phyloP scores from a whole-genome alignment of 2,113 vertebrate species.

The Dicrurus megarhynchus region DNA sequence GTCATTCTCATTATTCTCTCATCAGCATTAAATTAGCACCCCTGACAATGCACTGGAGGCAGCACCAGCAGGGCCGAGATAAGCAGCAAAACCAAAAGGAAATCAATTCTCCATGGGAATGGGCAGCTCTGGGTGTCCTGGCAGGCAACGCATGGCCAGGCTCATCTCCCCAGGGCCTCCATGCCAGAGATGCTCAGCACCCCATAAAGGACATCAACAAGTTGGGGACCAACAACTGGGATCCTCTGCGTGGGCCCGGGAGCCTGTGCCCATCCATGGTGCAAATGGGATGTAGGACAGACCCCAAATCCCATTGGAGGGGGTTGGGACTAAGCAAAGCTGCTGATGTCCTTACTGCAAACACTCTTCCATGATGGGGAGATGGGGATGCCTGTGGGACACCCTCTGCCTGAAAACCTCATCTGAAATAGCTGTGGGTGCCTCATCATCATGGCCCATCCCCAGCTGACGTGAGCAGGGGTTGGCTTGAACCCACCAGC shows the following conservation, averaged over 20 bases:
- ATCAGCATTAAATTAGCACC: neutral
- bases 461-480: neutral
- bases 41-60: neutral
- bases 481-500: neutral
- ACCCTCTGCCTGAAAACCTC: neutral
- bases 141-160: accelerated
- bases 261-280: neutral
- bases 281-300: neutral
- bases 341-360: neutral
- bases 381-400: neutral
- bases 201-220: neutral
- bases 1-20: neutral
- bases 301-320: neutral
- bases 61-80: neutral
- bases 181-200: neutral
- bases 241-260: neutral
- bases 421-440: neutral
- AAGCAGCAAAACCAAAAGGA: neutral
- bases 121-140: neutral
- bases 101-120: accelerated
- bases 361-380: neutral
- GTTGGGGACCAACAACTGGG: neutral
- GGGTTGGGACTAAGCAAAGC: neutral
- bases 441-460: neutral
- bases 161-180: neutral